Percentiles rank a stretch among this genome's conserved stretches.
These are phyloP conservation scores for Orientallactaga bullata DNA, from an alignment of 2,113 vertebrate genomes.

Conservation along the genomic window DNA sequence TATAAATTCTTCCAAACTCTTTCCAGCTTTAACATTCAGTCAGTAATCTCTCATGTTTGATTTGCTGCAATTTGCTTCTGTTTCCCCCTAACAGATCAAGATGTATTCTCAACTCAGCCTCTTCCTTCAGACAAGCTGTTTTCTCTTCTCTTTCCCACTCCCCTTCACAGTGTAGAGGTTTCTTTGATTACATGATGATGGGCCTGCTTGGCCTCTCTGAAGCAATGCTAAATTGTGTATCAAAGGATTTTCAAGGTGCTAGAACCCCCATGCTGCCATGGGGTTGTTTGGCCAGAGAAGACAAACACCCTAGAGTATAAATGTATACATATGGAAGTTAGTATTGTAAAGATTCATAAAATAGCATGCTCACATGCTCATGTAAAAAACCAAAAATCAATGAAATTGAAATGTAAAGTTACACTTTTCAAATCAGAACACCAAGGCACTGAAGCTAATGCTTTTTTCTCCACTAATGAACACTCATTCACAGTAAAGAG, in stretches of 20 bases:
- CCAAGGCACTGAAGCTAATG: neutral
- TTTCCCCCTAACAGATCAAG: neutral
- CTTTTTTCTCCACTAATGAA: neutral
- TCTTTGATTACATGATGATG: neutral
- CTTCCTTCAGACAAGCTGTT: neutral
- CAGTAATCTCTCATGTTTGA: neutral
- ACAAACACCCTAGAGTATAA: neutral
- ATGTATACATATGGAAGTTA: neutral
- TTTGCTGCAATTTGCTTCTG: neutral
- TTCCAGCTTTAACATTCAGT: neutral
- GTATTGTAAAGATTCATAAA: neutral
- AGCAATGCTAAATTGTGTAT: neutral
- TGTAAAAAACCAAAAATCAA: neutral
- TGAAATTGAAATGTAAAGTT: neutral
- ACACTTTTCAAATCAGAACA: neutral
- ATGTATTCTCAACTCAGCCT: neutral
- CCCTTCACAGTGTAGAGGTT: neutral
- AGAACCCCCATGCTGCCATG: neutral
- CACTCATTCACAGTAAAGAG: neutral
- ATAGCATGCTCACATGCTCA: neutral
- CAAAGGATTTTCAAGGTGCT: neutral
- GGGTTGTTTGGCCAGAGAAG: neutral
- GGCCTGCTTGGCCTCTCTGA: neutral
- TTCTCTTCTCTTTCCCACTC: neutral
- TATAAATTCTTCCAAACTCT: neutral